phyloP scores from a whole-genome alignment of 30 jellyfish, hydroid and myxozoan species.

The Hydra vulgaris region DNA sequence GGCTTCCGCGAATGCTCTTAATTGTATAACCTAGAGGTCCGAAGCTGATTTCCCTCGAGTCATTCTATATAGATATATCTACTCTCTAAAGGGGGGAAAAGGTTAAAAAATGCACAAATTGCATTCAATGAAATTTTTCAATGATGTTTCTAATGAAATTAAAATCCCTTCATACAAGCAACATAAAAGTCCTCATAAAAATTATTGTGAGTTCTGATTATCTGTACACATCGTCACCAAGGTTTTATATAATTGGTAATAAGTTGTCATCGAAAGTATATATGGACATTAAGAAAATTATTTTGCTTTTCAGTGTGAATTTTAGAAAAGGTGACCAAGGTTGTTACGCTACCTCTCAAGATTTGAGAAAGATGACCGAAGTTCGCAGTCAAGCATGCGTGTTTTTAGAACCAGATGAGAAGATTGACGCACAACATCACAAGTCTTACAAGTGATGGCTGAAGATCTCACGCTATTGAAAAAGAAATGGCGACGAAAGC shows the following conservation, averaged over 20 bases:
- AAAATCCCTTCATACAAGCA: background rate
- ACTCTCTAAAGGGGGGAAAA: background rate
- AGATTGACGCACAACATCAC: no score
- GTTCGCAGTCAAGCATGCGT: no score
- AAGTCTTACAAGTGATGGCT: background rate
- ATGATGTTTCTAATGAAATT: background rate
- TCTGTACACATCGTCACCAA: background rate
- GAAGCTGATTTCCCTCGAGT: background rate
- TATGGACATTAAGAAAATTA: conserved; percentile 7
- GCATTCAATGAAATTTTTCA: no score
- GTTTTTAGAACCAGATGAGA: no score
- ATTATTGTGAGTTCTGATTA: background rate
- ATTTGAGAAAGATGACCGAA: no score
- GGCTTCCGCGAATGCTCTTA: conserved; percentile 38
- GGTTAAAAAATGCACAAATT: background rate
- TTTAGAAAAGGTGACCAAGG: no score
- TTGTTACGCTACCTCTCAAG: no score
- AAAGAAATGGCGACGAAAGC: no score
- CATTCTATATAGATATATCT: background rate
- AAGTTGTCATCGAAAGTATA: background rate
- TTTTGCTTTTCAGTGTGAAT: background rate
- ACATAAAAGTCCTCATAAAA: background rate
- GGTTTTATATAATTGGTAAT: background rate
- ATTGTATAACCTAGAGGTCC: background rate
- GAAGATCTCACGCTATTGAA: background rate